Evolutionary conservation across 2,888 invertebrate genomes (phyloP).

Genomic region (Perizoma flavofasciatum): DNA sequence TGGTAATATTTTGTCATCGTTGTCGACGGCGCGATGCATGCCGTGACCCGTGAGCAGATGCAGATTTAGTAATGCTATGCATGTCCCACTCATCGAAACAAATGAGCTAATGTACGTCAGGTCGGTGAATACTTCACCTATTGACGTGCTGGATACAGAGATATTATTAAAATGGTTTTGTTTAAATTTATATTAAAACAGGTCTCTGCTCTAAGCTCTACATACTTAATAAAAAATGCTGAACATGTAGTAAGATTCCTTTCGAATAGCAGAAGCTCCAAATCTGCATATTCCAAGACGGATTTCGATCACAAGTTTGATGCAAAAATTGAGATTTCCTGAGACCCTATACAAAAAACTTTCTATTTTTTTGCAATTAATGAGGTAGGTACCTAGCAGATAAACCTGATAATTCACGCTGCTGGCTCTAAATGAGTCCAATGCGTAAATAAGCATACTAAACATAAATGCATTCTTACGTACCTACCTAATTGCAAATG

Average conservation of each 20-base stretch:
- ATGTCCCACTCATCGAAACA: constrained; percentile 35
- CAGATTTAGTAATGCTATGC: constrained; percentile 50
- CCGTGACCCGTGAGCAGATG: constrained; percentile 39
- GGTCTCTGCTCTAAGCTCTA: no score
- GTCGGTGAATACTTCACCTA: no score
- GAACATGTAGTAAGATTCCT: no score
- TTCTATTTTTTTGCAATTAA: no score
- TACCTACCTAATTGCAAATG: neutral
- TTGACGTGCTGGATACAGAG: no score
- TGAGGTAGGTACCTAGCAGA: no score
- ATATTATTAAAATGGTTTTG: no score
- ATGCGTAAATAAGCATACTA: neutral
- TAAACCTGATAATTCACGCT: no score
- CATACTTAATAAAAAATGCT: no score
- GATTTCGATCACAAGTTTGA: constrained; percentile 3
- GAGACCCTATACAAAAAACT: no score
- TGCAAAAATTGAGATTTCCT: no score
- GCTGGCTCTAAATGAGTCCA: neutral
- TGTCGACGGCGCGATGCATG: constrained; percentile 45
- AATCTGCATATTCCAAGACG: neutral
- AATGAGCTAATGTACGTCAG: neutral
- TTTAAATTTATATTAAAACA: no score
- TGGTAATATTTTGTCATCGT: neutral
- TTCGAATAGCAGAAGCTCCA: neutral
- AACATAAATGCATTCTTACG: neutral